Evolutionary conservation across 2,888 invertebrate species (phyloP).

Genomic region (Erebia ligea): DNA sequence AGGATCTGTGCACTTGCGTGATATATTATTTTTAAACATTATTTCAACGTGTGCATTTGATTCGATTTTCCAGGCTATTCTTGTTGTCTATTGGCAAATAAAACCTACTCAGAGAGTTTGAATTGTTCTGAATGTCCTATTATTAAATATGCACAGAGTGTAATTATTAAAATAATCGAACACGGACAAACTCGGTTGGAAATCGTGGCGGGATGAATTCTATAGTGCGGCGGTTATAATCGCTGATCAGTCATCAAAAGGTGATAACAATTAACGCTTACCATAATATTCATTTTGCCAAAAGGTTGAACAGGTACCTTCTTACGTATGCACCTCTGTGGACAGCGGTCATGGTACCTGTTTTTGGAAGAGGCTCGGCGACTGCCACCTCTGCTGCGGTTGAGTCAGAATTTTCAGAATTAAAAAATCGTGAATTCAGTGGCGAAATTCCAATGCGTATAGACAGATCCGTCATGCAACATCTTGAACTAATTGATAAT

Average conservation of each 20-base stretch:
- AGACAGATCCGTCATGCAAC: neutral
- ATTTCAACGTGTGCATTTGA: neutral
- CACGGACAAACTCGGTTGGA: neutral
- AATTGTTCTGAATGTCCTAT: neutral
- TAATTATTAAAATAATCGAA: neutral
- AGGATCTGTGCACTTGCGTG: neutral
- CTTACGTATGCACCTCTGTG: neutral
- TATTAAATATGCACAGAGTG: neutral
- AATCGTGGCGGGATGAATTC: neutral
- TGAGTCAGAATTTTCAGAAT: neutral
- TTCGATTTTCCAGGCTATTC: neutral
- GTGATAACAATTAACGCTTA: slow-evolving; percentile 3
- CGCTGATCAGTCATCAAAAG: neutral
- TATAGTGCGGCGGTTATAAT: neutral
- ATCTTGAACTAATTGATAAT: neutral
- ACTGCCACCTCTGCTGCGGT: slow-evolving; percentile 11
- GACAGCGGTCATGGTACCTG: slow-evolving; percentile 5
- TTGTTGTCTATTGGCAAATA: neutral
- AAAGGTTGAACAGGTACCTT: neutral
- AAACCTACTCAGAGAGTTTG: too few relatives aligned
- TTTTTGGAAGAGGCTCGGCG: slow-evolving; percentile 9
- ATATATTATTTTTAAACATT: neutral
- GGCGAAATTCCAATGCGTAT: neutral
- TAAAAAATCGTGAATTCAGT: neutral
- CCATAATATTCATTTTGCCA: neutral